phyloP scores from a whole-genome alignment of 2,888 invertebrate genomes.

The Stramonita haemastoma region DNA sequence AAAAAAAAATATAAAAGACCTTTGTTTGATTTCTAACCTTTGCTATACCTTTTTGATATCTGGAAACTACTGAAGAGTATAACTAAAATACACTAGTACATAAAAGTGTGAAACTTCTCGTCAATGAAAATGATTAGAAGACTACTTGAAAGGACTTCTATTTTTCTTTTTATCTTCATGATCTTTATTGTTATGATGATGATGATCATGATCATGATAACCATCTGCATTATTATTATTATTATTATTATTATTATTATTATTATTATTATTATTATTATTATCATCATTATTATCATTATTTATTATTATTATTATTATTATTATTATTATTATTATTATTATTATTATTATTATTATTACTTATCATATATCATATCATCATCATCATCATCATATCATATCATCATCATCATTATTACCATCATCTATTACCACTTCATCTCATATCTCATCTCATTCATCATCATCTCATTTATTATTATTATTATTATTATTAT shows the following conservation, averaged over 20 bases:
- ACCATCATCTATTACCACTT: not conserved
- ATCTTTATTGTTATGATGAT: not conserved
- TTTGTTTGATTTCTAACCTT: no score
- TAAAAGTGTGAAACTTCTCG: no score
- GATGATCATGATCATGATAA: not conserved
- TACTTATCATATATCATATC: not conserved
- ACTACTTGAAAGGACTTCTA: not conserved
- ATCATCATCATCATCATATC: no score
- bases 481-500: not conserved
- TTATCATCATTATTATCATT: not conserved
- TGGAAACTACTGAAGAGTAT: no score
- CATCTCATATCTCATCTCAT: not conserved
- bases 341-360: not conserved
- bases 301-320: not conserved
- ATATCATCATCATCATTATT: no score
- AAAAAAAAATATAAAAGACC: no score
- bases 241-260: not conserved
- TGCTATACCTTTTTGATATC: no score
- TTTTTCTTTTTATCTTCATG: not conserved
- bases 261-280: not conserved
- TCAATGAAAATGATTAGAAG: not conserved
- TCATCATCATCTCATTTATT: not conserved
- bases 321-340: not conserved
- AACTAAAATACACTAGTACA: no score
- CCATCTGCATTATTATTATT: not conserved